Evolutionary conservation across 2,797 vertebrate genomes (phyloP).

Genomic region (Periophthalmus magnuspinnatus): DNA sequence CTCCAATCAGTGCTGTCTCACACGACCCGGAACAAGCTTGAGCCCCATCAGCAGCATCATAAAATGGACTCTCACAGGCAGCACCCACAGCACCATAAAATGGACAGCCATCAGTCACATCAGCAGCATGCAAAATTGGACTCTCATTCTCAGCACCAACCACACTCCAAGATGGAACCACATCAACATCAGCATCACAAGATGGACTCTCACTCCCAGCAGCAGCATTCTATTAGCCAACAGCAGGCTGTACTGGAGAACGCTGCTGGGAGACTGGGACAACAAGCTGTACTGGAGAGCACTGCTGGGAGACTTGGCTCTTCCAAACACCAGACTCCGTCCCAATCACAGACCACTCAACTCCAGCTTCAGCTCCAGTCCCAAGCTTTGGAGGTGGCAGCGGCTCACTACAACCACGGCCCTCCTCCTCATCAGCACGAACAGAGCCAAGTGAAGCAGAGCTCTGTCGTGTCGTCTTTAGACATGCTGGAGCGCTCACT

Average conservation of each 20-base stretch:
- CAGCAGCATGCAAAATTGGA: conserved; percentile 73
- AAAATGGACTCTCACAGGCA: conserved; percentile 72
- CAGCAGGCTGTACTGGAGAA: conserved; percentile 85
- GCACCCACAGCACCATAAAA: conserved; percentile 67
- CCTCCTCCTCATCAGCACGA: conserved; percentile 74
- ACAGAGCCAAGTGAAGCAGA: conserved; percentile 77
- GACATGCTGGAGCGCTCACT: conserved; percentile 84
- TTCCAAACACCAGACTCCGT: conserved; percentile 69
- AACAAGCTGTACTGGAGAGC: conserved; percentile 79
- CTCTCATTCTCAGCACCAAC: conserved; percentile 66
- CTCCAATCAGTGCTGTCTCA: conserved; percentile 91
- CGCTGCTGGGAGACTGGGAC: conserved; percentile 71
- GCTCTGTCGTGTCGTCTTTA: conserved; percentile 78
- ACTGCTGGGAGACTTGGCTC: conserved; percentile 75
- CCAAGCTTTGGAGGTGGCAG: conserved; percentile 83
- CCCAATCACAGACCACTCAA: conserved; percentile 83
- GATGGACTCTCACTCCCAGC: conserved; percentile 63
- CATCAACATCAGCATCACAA: conserved; percentile 67
- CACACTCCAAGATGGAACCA: conserved; percentile 62
- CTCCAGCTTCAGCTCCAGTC: conserved; percentile 86
- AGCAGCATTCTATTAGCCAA: conserved; percentile 81
- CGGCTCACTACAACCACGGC: conserved; percentile 79
- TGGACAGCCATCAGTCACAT: conserved; percentile 62
- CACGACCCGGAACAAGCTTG: conserved; percentile 78
- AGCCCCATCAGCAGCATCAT: conserved; percentile 69